Conservation (phyloP, 2,113 vertebrate genomes). For the Hypomesus transpacificus region DNA sequence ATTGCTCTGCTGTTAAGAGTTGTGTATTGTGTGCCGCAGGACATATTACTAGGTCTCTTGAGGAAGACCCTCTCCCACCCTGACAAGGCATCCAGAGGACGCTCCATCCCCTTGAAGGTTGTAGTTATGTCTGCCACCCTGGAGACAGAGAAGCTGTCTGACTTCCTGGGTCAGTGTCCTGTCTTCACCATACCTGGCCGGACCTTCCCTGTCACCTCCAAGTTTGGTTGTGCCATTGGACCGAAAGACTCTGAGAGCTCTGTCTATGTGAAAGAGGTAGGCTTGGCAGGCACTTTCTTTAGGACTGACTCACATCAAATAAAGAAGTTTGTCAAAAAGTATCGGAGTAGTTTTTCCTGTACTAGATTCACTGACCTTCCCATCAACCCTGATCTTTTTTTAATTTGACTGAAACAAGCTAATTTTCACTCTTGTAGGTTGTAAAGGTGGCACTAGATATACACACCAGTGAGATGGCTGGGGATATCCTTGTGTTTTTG, state of each 20-base stretch:
- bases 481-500: slow-evolving; percentile 94
- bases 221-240: slow-evolving; percentile 85
- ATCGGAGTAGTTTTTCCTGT: neutral
- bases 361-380: neutral
- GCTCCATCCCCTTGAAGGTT: slow-evolving; percentile 78
- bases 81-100: slow-evolving; percentile 54
- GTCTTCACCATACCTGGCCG: slow-evolving; percentile 90
- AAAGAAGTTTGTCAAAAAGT: no score
- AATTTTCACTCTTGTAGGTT: slow-evolving; percentile 67
- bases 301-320: no score
- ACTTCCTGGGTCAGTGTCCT: slow-evolving; percentile 84
- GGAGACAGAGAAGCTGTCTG: slow-evolving; percentile 85
- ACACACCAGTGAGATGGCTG: slow-evolving; percentile 84
- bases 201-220: slow-evolving; percentile 83
- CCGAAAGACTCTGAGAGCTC: slow-evolving; percentile 84
- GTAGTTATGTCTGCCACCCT: slow-evolving; percentile 98
- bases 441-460: slow-evolving; percentile 86
- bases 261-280: slow-evolving; percentile 89
- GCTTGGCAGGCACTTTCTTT: neutral
- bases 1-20: neutral
- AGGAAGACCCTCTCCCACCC: slow-evolving; percentile 83
- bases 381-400: neutral
- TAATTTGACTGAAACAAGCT: neutral
- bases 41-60: slow-evolving; percentile 93
- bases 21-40: slow-evolving; percentile 63